Evolutionary conservation across 2,888 invertebrate species (phyloP).

Genomic region (Patella caerulea): DNA sequence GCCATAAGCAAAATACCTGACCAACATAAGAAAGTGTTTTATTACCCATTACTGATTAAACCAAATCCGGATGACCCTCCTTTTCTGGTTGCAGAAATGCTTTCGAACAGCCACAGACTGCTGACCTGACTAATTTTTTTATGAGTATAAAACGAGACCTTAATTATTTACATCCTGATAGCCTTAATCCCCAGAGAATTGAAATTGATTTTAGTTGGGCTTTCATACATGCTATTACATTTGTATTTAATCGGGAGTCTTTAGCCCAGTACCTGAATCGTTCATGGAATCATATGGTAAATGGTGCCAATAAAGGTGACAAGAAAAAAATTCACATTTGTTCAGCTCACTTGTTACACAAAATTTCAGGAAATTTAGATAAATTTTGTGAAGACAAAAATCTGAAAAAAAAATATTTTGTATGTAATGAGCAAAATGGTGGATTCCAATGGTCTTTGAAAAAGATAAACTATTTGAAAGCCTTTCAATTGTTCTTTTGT

Average conservation of each 20-base stretch:
- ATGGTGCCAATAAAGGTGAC: background rate
- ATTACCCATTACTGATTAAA: background rate
- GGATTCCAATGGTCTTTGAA: background rate
- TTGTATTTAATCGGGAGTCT: background rate
- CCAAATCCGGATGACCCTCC: background rate
- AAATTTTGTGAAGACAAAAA: background rate
- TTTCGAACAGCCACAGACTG: constrained; percentile 1
- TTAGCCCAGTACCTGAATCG: too few relatives aligned
- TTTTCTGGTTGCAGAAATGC: background rate
- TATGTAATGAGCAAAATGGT: background rate
- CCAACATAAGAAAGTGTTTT: background rate
- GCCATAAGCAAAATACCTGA: background rate
- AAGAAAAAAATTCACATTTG: background rate
- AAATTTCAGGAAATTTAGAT: background rate
- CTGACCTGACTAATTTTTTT: background rate
- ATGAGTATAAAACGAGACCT: background rate
- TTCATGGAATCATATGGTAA: background rate
- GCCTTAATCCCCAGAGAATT: background rate
- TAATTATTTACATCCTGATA: background rate
- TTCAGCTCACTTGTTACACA: background rate
- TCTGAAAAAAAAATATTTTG: background rate
- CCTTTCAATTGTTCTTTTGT: background rate
- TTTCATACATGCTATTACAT: background rate
- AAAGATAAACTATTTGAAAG: background rate
- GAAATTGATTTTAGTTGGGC: background rate